Evolutionary conservation across 1,140 invertebrate genomes (phyloP).

Genomic region (Scylla paramamosain): DNA sequence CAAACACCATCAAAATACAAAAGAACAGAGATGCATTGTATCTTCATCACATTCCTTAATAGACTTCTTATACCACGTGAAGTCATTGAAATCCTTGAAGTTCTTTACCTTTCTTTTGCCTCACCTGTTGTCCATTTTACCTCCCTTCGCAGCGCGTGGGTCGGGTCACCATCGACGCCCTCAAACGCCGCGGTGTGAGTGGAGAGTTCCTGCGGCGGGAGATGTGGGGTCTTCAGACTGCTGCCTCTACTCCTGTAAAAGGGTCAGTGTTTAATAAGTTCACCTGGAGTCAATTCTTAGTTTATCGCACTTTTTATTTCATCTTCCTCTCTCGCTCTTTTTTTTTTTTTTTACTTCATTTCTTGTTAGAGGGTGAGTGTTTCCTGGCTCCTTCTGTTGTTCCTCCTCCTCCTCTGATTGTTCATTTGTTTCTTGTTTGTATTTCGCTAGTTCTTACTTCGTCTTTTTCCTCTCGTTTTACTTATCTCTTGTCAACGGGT

Average conservation of each 20-base stretch:
- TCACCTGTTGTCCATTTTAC: not conserved
- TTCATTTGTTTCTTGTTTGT: not conserved
- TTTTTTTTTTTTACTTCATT: not conserved
- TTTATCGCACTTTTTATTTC: too few relatives aligned
- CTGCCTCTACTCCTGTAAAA: conserved; percentile 76
- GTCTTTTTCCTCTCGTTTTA: not conserved
- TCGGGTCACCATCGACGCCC: conserved; percentile 88
- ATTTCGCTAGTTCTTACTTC: not conserved
- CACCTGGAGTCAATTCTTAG: too few relatives aligned
- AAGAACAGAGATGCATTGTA: too few relatives aligned
- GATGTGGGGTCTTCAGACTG: conserved; percentile 87
- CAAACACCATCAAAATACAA: too few relatives aligned
- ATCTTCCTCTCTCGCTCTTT: not conserved
- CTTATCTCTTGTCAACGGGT: too few relatives aligned
- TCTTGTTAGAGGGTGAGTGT: too few relatives aligned
- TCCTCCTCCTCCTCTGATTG: not conserved
- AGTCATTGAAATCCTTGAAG: too few relatives aligned
- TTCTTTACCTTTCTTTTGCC: not conserved
- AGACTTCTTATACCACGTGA: too few relatives aligned
- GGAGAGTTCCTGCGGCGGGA: conserved; percentile 91
- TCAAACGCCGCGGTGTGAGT: conserved; percentile 90
- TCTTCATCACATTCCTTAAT: too few relatives aligned
- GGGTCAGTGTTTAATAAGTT: conserved; percentile 41
- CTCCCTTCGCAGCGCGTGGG: conserved; percentile 68
- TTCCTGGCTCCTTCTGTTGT: not conserved